Base-by-base conservation (phyloP, 2,797 vertebrate species). In the Adelosebastes latens region DNA sequence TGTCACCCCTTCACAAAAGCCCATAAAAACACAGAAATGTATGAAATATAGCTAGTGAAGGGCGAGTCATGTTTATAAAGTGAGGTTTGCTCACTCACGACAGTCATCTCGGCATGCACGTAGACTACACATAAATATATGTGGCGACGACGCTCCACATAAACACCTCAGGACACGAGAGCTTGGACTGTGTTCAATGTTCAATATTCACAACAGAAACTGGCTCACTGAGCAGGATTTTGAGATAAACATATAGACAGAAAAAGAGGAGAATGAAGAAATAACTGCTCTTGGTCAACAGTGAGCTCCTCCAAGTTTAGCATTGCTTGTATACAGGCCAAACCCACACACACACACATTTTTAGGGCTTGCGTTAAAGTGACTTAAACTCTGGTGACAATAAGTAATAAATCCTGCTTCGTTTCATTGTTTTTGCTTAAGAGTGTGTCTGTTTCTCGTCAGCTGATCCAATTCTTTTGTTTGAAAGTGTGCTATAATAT, bases 151-250 rank as follows among this genome's bases (percentile, higher is more conserved):
- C 5, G 70, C 75, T 83, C 65, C 78, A 77, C 81, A 87, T 87
- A 88, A 83, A 82, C 60, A 79, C 67, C 36, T 75, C 27, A 18
- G 71, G 27, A 75, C 73, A 85, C 31, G 52, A 78, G 69, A 82
- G 42, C 61, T 66, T 64, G 56, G 58, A 62, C 46, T 64, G 52
- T 70, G 82, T 80, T 87, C 49, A 53, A 65, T 80, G 87, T 83
- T 65, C 85, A 84, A 90, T 72, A 82, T 39, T 90, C 86, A 89
- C 77, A 84, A 88, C 81, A 91, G 77, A 83, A 73, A 62, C 31
- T 83, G 72, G 46, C 55, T 72, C 65, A 25, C 4, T 14, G 11
- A 39, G 32, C 22, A 31, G 22, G 29, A 68, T 59, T 75, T 25
- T 49, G 27, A 31, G 63, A 77, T 20, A 64, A 32, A 68, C 25